Evolutionary conservation across 1,140 invertebrate genomes (phyloP).

Genomic region (Bursaphelenchus mucronatus): DNA sequence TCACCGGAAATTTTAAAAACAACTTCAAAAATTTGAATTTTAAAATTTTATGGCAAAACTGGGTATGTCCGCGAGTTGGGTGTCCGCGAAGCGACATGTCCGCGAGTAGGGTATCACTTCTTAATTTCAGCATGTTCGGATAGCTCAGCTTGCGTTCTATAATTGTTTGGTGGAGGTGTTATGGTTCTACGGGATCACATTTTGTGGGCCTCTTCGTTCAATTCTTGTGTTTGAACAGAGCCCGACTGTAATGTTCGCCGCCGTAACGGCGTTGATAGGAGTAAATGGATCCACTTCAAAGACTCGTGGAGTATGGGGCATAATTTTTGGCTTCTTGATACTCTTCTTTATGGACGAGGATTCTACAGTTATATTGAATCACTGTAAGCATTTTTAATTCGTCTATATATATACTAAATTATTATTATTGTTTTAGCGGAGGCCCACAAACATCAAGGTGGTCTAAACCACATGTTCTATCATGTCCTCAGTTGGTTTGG

Average conservation of each 20-base stretch:
- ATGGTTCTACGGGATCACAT: constrained; percentile 64
- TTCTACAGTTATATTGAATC: constrained; percentile 56
- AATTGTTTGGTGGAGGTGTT: constrained; percentile 62
- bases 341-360: constrained; percentile 65
- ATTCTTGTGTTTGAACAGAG: constrained; percentile 65
- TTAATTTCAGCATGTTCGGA: constrained; percentile 61
- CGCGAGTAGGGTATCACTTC: too few relatives aligned
- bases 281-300: constrained; percentile 61
- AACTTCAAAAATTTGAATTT: too few relatives aligned
- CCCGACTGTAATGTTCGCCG: constrained; percentile 63
- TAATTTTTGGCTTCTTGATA: constrained; percentile 63
- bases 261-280: constrained; percentile 62
- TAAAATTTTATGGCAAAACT: too few relatives aligned
- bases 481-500: constrained; percentile 63
- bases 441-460: constrained; percentile 60
- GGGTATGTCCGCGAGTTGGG: background rate
- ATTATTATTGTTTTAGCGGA: constrained; percentile 42
- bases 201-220: constrained; percentile 64
- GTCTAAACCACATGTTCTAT: constrained; percentile 64
- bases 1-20: too few relatives aligned
- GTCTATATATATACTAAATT: constrained; percentile 8
- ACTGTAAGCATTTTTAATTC: constrained; percentile 35
- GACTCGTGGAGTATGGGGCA: constrained; percentile 63
- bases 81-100: background rate
- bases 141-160: constrained; percentile 62